Percentiles rank a stretch among this genome's conserved stretches.
Conservation (phyloP, 2,888 invertebrate species). For the Xylota segnis region DNA sequence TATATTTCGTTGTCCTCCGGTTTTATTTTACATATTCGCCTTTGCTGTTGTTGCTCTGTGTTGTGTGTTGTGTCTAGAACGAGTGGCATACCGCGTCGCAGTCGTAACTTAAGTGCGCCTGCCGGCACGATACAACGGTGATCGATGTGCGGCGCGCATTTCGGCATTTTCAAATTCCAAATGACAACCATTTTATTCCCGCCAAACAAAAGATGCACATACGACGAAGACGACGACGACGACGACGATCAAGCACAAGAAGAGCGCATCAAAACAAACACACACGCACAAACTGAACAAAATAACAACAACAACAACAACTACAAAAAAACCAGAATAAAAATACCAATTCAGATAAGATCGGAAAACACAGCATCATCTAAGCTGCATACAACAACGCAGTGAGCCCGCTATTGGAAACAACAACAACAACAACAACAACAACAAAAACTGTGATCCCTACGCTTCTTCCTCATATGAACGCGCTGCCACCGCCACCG, state of each 20-base stretch:
- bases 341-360: constrained; percentile 63
- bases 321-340: constrained; percentile 19
- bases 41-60: constrained; percentile 31
- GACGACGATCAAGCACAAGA: constrained; percentile 13
- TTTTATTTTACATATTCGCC: constrained; percentile 53
- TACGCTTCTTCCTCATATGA: constrained; percentile 39
- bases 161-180: constrained; percentile 64
- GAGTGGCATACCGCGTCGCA: constrained; percentile 42
- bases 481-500: no score
- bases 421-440: constrained; percentile 13
- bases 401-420: constrained; percentile 17
- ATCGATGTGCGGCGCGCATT: constrained; percentile 69
- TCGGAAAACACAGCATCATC: constrained; percentile 56
- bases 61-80: constrained; percentile 52
- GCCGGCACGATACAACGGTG: constrained; percentile 51
- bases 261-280: constrained; percentile 21
- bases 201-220: constrained; percentile 60
- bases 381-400: constrained; percentile 42
- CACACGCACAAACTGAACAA: neutral
- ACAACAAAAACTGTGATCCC: constrained; percentile 44
- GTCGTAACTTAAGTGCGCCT: constrained; percentile 70
- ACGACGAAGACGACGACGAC: neutral
- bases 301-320: neutral
- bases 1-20: constrained; percentile 19
- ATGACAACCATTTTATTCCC: constrained; percentile 70